Base-by-base conservation (phyloP, 2,113 vertebrate genomes). In the Merops nubicus region DNA sequence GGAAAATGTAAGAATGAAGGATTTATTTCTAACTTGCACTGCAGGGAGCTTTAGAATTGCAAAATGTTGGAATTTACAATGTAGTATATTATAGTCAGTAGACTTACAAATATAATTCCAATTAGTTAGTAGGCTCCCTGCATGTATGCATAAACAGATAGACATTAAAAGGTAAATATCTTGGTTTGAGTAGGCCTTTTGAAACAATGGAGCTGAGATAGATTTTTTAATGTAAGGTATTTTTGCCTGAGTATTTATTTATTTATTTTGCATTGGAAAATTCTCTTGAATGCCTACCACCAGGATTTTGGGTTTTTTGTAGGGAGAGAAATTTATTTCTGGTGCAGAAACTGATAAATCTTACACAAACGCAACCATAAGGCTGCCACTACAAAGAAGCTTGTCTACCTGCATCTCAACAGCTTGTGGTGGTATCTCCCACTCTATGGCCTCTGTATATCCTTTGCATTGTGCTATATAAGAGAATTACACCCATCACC, bases 221-320 rank as follows among this genome's bases (percentile, higher is more conserved):
- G 50, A 74, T 31, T 75, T 88, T 93, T 86, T 73, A 45, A 50
- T 60, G 34, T 36, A 80, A 73, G 42, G 25, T 85, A 80, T 84
- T 95, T 95, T 95, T 88, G n/a, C 88, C 75, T 77, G 43, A 67
- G 54, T 91, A 91, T 97, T 96, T 96, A 89, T 95, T 96, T 96
- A 95, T 96, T 97, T 94, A 93, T 92, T 94, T 93, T 74, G 59
- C 72, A 64, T 86, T 91, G 59, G 18, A 90, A 80, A 77, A 81
- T 56, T 93, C 72, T 92, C 79, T 88, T 67, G 47, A 74, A 57
- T 3, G 1, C 11, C 36, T 0, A 0, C 64, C 80, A 88, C 56
- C 25, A 86, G 45, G 51, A 86, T 26, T 92, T 63, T 17, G 48
- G 31, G 51, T 47, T 88, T 92, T 38, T 90, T 86, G 17, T 70